A percentile compares a stretch with the other conserved stretches of the same genome.
phyloP scores from a whole-genome alignment of 2,113 vertebrate genomes.

The Neoarius graeffei region DNA sequence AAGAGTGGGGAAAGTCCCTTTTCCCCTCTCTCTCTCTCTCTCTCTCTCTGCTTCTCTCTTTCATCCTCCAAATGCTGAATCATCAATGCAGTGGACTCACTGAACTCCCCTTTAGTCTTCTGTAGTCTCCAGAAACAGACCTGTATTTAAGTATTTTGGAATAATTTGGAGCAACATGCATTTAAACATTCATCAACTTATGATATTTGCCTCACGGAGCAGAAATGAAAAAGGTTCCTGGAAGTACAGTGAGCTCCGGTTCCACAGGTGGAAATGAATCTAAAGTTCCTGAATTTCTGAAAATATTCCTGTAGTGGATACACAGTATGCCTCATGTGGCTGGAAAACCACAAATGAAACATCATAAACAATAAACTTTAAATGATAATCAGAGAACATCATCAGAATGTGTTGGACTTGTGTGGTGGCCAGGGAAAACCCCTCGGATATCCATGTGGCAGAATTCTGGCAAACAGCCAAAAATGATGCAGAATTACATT shows the following conservation, averaged over 20 bases:
- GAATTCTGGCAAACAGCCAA: background rate
- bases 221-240: background rate
- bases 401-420: background rate
- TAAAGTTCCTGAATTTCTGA: background rate
- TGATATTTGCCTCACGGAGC: background rate
- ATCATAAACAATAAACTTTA: background rate
- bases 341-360: background rate
- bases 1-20: conserved; percentile 36
- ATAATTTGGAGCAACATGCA: background rate
- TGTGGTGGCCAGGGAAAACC: background rate
- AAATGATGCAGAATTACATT: background rate
- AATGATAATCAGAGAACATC: background rate
- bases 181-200: background rate
- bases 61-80: conserved; percentile 18
- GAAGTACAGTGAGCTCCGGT: background rate
- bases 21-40: background rate
- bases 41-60: conserved; percentile 9
- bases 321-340: background rate
- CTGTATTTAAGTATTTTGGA: background rate
- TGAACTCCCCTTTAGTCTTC: background rate
- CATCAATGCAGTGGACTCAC: conserved; percentile 1
- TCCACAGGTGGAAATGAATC: background rate
- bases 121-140: background rate
- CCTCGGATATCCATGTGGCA: background rate
- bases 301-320: background rate